These are phyloP conservation scores for Gasterosteus nipponicus DNA, from an alignment of 2,113 vertebrate species.

Conservation along the genomic window DNA sequence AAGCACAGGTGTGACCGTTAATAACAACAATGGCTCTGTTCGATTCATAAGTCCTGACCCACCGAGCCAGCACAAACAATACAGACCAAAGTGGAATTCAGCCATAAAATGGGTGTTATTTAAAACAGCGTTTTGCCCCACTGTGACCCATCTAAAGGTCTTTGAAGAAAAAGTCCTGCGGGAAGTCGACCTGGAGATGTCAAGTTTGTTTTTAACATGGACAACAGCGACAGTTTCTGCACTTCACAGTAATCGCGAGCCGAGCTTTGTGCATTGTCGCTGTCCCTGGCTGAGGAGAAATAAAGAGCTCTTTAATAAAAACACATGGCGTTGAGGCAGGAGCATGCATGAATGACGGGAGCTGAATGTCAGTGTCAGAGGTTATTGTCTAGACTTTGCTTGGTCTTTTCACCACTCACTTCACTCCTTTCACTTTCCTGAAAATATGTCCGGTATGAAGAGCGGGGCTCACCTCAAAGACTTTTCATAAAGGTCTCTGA, in stretches of 20 bases:
- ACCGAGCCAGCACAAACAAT: background rate
- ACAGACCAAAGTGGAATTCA: background rate
- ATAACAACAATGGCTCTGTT: background rate
- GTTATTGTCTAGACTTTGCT: slow-evolving; percentile 49
- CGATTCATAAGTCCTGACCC: background rate
- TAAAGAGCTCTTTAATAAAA: background rate
- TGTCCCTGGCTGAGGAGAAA: background rate
- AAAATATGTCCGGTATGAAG: slow-evolving; percentile 53
- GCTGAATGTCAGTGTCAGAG: slow-evolving; percentile 26
- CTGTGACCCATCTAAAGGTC: background rate
- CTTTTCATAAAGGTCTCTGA: background rate
- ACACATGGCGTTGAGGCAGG: background rate
- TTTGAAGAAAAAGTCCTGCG: background rate
- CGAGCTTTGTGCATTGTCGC: background rate
- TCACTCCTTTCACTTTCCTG: background rate
- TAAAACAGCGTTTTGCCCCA: background rate
- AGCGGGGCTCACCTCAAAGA: background rate
- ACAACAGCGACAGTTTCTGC: background rate
- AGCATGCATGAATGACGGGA: slow-evolving; percentile 60
- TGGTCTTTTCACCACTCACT: slow-evolving; percentile 13
- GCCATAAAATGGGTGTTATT: background rate
- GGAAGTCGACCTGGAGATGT: background rate
- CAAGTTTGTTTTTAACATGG: background rate
- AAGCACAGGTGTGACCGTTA: background rate
- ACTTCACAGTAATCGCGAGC: background rate